These are phyloP conservation scores for Meandrina meandrites DNA, from an alignment of 92 coral and sea anemone species.

Conservation along the genomic window DNA sequence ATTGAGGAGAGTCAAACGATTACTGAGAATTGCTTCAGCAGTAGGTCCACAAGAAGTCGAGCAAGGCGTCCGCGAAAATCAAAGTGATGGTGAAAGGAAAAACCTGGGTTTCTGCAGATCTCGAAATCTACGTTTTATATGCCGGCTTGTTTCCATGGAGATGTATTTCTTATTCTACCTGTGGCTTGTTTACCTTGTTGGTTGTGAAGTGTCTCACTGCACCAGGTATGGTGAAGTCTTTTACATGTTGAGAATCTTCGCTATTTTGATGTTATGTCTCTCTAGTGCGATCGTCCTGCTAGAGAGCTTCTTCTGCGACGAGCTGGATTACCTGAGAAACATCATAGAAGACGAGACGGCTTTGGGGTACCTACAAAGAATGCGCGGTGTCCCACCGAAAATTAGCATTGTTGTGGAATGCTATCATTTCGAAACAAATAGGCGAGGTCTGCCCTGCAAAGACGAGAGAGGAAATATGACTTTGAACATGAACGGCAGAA, in stretches of 20 bases:
- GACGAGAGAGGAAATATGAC: slow-evolving; percentile 51
- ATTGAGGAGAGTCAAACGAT: slow-evolving; percentile 8
- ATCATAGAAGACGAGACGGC: slow-evolving; percentile 64
- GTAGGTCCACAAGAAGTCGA: slow-evolving; percentile 7
- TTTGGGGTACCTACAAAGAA: slow-evolving; percentile 47
- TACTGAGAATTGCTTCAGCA: slow-evolving; percentile 45
- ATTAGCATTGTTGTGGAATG: slow-evolving; percentile 54
- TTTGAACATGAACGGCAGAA: too few relatives aligned
- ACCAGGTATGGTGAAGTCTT: slow-evolving; percentile 39
- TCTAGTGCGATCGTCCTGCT: slow-evolving; percentile 38
- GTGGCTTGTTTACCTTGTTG: slow-evolving; percentile 46
- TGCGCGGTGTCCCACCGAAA: slow-evolving; percentile 45
- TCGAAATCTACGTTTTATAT: neutral
- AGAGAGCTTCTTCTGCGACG: slow-evolving; percentile 55
- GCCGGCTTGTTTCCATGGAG: slow-evolving; percentile 51
- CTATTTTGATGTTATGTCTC: slow-evolving; percentile 33
- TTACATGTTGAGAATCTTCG: slow-evolving; percentile 29
- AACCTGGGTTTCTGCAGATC: too few relatives aligned
- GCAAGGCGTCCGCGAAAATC: too few relatives aligned
- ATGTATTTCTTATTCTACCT: slow-evolving; percentile 53
- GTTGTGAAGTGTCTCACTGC: slow-evolving; percentile 55
- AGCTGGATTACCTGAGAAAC: slow-evolving; percentile 49
- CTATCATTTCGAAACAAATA: slow-evolving; percentile 55
- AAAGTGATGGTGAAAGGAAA: too few relatives aligned
- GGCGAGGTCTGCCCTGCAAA: slow-evolving; percentile 56